Conservation (phyloP, 2,888 invertebrate species). For the Tupiocoris notatus region DNA sequence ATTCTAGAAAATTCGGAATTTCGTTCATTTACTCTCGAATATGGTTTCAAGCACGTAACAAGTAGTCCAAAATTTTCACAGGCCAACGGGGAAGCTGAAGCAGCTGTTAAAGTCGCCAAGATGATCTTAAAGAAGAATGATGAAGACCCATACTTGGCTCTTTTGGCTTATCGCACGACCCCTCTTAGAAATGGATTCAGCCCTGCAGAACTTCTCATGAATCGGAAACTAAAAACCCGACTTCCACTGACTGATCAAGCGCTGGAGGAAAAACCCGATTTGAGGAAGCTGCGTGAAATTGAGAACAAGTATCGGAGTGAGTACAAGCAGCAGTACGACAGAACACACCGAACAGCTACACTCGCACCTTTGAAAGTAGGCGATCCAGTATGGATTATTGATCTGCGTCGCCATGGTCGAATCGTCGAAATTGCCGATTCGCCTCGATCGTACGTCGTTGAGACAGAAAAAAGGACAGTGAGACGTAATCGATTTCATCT, state of each 20-base stretch:
- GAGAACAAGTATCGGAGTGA: background rate
- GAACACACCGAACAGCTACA: background rate
- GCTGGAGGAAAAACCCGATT: no score
- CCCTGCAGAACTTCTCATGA: background rate
- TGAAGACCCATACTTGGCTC: background rate
- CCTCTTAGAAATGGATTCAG: background rate
- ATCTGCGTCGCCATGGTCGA: background rate
- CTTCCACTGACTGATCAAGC: background rate
- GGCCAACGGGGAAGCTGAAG: no score
- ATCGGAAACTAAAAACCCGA: background rate
- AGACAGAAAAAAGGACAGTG: background rate
- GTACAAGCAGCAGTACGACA: background rate
- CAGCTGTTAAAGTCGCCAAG: background rate
- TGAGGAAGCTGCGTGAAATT: background rate
- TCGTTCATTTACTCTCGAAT: no score
- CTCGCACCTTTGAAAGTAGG: background rate
- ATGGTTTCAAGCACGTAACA: no score
- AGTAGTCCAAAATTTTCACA: no score
- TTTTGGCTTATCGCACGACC: background rate
- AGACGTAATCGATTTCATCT: no score
- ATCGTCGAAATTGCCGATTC: background rate
- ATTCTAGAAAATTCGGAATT: no score
- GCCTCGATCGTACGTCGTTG: background rate
- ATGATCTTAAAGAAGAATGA: background rate
- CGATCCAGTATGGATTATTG: no score